Evolutionary conservation across 2,888 invertebrate genomes (phyloP), one percentile per base, ranked within the genome.

Genomic region (Stenolophus ochropezus): DNA sequence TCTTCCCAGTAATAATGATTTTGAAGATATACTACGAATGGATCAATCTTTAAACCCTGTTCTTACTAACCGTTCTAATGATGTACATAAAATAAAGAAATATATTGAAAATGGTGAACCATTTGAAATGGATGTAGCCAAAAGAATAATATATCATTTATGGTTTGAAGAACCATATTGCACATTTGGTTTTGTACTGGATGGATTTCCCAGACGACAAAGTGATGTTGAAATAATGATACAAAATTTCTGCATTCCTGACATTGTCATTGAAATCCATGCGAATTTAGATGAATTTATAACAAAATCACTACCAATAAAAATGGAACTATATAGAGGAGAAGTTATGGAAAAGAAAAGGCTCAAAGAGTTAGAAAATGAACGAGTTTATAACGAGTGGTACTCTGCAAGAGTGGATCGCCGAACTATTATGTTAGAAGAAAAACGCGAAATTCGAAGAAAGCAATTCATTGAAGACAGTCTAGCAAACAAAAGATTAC

Each of bases 151-250:
- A 27, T 87, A 87, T 23, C 89, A 87, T 27, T 87, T 91, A 25
- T 93, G 93, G 93, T 91, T 91, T 85, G 86, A 90, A 73, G 86
- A 90, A 73, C 92, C 93, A 0, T 91, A 89, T 85, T 87, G 86
- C 18, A 85, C 86, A 2, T 88, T 87, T 16, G 93, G 93, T 3
- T 89, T 93, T 85, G 89, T 93, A 51, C 86, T 94, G 49, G 93
- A 93, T 86, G 92, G 92, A 75, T 94, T 92, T 88, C 94, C 94
- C 5, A 91, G 90, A 86, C 87, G 91, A 82, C 86, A 90, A 4
- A 87, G 88, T 71, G 93, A 94, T 86, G 86, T 92, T 1, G 90
- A 91, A 83, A 89, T 90, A 49, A 91, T 93, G 90, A 82, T 89
- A 3, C 85, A 89, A 21, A 87, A 89, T 84, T 90, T 87, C 85